A percentile compares a stretch with the other conserved stretches of the same genome.
Conservation (phyloP, 2,113 vertebrate species). For the Emberiza fucata region DNA sequence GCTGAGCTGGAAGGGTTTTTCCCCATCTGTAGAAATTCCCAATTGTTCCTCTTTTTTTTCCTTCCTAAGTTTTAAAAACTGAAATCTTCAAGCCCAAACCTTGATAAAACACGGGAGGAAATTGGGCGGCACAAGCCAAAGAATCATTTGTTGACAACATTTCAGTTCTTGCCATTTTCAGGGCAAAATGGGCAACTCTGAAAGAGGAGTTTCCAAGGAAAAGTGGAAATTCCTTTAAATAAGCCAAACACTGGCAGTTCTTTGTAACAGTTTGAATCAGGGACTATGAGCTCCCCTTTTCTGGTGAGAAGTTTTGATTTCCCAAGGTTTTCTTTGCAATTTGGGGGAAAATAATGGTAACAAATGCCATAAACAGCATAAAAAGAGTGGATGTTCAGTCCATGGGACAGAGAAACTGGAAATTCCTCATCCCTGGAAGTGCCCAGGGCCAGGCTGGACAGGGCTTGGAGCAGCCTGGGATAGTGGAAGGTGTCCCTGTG, state of each 20-base stretch:
- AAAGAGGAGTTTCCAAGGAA: background rate
- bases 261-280: accelerated
- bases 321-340: background rate
- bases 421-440: background rate
- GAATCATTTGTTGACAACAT: accelerated
- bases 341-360: background rate
- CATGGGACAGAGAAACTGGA: accelerated
- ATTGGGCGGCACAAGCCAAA: background rate
- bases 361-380: background rate
- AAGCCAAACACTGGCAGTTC: background rate
- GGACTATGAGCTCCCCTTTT: background rate
- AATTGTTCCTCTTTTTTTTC: background rate
- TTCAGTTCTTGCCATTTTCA: background rate
- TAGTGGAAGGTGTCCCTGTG: background rate
- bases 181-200: background rate
- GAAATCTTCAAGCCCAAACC: too few relatives aligned
- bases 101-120: background rate
- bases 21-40: background rate
- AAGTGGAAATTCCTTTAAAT: background rate
- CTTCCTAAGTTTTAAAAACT: background rate
- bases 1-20: background rate
- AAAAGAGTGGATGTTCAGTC: background rate
- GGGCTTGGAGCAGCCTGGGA: background rate
- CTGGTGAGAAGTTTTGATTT: background rate
- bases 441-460: accelerated